A percentile compares a stretch with the other conserved stretches of the same genome.
phyloP scores from a whole-genome alignment of 1,140 invertebrate genomes.

The Drosophila bipectinata region DNA sequence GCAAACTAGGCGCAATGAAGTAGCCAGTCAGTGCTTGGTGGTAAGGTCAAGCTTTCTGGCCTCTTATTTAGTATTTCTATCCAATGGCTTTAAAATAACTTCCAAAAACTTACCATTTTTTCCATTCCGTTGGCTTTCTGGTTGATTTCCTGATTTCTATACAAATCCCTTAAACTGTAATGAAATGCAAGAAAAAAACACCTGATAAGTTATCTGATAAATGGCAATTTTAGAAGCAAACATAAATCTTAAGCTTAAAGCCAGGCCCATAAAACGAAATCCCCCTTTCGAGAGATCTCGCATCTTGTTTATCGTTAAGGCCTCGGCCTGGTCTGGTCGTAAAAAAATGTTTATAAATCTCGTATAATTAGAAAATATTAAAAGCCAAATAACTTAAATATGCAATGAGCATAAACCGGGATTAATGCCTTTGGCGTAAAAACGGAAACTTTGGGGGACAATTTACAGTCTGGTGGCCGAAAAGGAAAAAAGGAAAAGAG shows the following conservation, averaged over 20 bases:
- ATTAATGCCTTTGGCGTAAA: slow-evolving; percentile 46
- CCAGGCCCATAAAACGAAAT: slow-evolving; percentile 32
- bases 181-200: slow-evolving; percentile 48
- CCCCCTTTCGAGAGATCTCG: slow-evolving; percentile 15
- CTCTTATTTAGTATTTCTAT: slow-evolving; percentile 44
- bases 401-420: slow-evolving; percentile 62
- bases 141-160: slow-evolving; percentile 18
- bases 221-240: slow-evolving; percentile 29
- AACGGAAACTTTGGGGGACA: slow-evolving; percentile 1
- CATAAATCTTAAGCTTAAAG: slow-evolving; percentile 36
- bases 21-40: slow-evolving; percentile 50
- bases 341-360: slow-evolving; percentile 63
- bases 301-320: slow-evolving; percentile 31
- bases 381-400: slow-evolving; percentile 72
- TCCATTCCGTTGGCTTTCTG: slow-evolving; percentile 70
- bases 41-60: slow-evolving; percentile 60
- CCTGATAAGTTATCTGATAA: slow-evolving; percentile 64
- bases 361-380: slow-evolving; percentile 73
- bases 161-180: slow-evolving; percentile 53
- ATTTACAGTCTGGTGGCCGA: not conserved
- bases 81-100: too few relatives aligned
- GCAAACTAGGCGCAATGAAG: slow-evolving; percentile 75
- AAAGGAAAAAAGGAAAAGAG: slow-evolving; percentile 55
- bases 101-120: slow-evolving; percentile 66
- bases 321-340: slow-evolving; percentile 7